Conservation (phyloP, 2,888 invertebrate genomes). For the Antheraea yamamai region DNA sequence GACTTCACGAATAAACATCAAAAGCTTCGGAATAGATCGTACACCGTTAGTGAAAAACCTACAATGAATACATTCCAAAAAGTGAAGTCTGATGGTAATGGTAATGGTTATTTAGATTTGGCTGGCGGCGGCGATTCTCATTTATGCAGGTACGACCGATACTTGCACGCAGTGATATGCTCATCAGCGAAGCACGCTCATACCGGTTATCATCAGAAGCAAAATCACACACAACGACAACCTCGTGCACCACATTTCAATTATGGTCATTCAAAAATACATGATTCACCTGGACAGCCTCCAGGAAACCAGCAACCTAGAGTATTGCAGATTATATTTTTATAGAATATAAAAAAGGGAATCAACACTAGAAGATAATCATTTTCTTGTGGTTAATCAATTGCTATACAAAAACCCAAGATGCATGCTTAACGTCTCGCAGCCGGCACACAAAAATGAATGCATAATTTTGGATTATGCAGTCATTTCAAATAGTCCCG, state of each 20-base stretch:
- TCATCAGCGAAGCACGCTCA: conserved; percentile 76
- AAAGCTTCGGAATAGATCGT: conserved; percentile 75
- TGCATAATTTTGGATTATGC: too few relatives aligned
- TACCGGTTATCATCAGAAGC: conserved; percentile 74
- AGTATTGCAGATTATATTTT: conserved; percentile 77
- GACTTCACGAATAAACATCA: conserved; percentile 67
- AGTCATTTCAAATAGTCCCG: too few relatives aligned
- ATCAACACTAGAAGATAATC: conserved; percentile 47
- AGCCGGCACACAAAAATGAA: too few relatives aligned
- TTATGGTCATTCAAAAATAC: conserved; percentile 65
- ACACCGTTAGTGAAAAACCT: conserved; percentile 78
- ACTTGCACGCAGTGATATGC: conserved; percentile 84
- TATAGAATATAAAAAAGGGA: conserved; percentile 67
- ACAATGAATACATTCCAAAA: conserved; percentile 66
- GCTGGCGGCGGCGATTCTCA: conserved; percentile 83
- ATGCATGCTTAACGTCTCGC: too few relatives aligned
- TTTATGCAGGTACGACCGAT: conserved; percentile 82
- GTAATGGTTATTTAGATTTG: conserved; percentile 83
- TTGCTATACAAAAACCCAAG: too few relatives aligned
- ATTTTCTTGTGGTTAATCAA: conserved; percentile 29
- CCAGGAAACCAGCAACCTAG: conserved; percentile 57
- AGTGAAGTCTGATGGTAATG: conserved; percentile 61
- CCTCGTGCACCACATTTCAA: conserved; percentile 43
- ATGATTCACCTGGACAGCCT: conserved; percentile 57
- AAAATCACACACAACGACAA: conserved; percentile 48